Percentiles rank a stretch among this genome's conserved stretches.
phyloP scores from a whole-genome alignment of 2,797 vertebrate species.

The Tragopan temminckii region DNA sequence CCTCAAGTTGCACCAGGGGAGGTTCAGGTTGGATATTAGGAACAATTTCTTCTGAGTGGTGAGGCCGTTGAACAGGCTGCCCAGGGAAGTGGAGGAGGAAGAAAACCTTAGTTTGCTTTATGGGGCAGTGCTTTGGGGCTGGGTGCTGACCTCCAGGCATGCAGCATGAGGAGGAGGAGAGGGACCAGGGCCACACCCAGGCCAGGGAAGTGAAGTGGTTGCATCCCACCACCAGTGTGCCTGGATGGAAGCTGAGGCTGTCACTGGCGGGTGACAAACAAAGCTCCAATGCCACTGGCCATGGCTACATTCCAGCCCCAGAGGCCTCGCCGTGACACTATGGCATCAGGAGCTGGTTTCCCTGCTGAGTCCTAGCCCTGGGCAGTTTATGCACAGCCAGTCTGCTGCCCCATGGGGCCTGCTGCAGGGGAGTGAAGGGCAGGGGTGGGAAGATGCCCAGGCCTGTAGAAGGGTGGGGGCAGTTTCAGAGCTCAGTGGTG shows the following conservation, averaged over 20 bases:
- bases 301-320: neutral
- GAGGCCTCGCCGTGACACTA: neutral
- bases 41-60: no score
- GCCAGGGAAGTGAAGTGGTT: neutral
- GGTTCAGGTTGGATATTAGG: no score
- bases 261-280: neutral
- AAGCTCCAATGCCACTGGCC: neutral
- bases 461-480: fast-evolving
- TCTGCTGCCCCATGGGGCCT: neutral
- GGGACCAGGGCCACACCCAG: fast-evolving
- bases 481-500: neutral
- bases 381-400: neutral
- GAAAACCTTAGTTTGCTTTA: neutral
- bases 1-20: no score
- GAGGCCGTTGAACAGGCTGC: no score
- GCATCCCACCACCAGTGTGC: fast-evolving
- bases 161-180: neutral
- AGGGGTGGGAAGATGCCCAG: fast-evolving
- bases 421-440: neutral
- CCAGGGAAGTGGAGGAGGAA: neutral
- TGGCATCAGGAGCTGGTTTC: neutral
- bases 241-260: neutral
- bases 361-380: neutral
- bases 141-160: fast-evolving
- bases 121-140: neutral